A percentile compares a stretch with the other conserved stretches of the same genome.
These are phyloP conservation scores for Zapus hudsonius DNA, from an alignment of 2,113 vertebrate genomes.

Conservation along the genomic window DNA sequence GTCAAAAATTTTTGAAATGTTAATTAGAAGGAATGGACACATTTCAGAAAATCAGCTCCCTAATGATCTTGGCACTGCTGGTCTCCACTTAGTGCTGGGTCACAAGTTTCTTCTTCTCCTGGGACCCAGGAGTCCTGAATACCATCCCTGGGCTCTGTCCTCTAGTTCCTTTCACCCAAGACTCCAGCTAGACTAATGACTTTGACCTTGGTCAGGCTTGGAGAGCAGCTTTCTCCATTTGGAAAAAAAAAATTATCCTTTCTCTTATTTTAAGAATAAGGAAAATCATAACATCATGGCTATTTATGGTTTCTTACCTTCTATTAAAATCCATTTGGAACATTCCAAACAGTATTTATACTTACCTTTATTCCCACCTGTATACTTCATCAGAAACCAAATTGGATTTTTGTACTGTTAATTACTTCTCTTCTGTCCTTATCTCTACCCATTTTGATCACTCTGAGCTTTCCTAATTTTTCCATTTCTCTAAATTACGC, in stretches of 20 bases:
- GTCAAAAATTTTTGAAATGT: slow-evolving; percentile 66
- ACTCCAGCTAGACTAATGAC: slow-evolving; percentile 77
- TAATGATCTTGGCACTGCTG: slow-evolving; percentile 73
- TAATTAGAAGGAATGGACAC: slow-evolving; percentile 77
- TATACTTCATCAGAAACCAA: not conserved
- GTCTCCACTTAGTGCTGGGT: slow-evolving; percentile 76
- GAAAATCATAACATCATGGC: not conserved
- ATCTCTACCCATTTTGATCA: not conserved
- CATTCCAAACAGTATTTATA: not conserved
- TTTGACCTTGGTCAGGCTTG: slow-evolving; percentile 74
- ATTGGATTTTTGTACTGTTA: not conserved
- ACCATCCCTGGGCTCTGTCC: slow-evolving; percentile 62
- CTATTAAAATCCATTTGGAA: not conserved
- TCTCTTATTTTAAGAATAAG: slow-evolving; percentile 46
- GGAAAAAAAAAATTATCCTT: slow-evolving; percentile 42
- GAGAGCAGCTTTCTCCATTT: slow-evolving; percentile 58
- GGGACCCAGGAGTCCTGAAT: slow-evolving; percentile 79
- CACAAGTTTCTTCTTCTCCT: slow-evolving; percentile 83
- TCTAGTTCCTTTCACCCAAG: slow-evolving; percentile 74
- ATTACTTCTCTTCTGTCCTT: not conserved
- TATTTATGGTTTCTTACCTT: not conserved
- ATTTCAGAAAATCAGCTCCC: slow-evolving; percentile 77
- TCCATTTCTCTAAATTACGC: not conserved
- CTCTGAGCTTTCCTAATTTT: not conserved
- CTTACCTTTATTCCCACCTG: not conserved